Conservation (phyloP, 2,113 vertebrate species). For the Ameiurus melas region DNA sequence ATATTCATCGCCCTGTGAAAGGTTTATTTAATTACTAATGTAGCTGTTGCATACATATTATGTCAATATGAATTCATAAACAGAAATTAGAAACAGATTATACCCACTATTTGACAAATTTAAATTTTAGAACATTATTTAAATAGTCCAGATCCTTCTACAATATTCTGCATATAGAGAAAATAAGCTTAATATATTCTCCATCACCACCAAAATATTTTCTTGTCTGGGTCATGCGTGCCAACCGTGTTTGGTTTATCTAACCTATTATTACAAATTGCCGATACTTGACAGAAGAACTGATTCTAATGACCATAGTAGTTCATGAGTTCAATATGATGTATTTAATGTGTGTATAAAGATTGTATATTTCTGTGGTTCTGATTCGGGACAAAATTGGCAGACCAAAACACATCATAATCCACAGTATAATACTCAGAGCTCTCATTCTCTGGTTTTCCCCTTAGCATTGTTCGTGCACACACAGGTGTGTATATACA, state of each 20-base stretch:
- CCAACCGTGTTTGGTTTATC: neutral
- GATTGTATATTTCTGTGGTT: neutral
- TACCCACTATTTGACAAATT: neutral
- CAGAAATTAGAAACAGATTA: neutral
- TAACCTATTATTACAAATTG: neutral
- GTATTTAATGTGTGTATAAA: neutral
- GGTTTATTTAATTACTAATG: neutral
- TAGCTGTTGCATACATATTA: neutral
- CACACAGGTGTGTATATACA: neutral
- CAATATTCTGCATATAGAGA: neutral
- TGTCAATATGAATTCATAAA: neutral
- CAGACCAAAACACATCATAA: neutral
- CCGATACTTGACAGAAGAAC: neutral
- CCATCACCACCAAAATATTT: neutral
- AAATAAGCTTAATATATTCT: constrained; percentile 8
- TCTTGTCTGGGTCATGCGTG: neutral
- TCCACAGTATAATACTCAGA: neutral
- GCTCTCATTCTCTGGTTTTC: constrained; percentile 2
- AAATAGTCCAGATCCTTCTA: neutral
- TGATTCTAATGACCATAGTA: neutral
- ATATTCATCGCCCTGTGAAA: neutral
- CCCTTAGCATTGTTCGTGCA: constrained; percentile 22
- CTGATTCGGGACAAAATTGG: neutral
- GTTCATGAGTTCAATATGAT: neutral
- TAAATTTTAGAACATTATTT: neutral